Evolutionary conservation across 2,888 invertebrate species (phyloP), one percentile per base, ranked within the genome.

Genomic region (Hecatera dysodea): DNA sequence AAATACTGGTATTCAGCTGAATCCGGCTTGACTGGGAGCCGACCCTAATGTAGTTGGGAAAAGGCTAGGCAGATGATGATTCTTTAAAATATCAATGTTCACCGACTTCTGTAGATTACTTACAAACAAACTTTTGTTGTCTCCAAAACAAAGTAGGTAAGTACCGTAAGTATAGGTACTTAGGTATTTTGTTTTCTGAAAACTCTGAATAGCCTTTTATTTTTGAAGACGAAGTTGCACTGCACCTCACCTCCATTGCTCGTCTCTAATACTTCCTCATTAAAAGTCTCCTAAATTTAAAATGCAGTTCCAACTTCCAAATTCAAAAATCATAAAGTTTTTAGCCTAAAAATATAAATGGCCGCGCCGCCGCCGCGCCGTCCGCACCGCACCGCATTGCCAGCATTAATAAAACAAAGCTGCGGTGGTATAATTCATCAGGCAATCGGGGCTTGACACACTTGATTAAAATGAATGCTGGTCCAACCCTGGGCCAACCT

Each of bases 381-480:
- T n/a, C 53, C 22, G 62, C 67, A 22, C 46, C 29, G 53, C 67
- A 55, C 63, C 67, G 75, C 72, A 67, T 67, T 72, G 77, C 73
- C 62, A 74, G 71, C 80, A 69, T 85, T 83, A 84, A 84, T 83
- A 85, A 83, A 83, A 83, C 81, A 85, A 82, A 87, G 77, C 82
- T 72, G 70, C 55, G 68, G 80, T 80, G 60, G 62, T 81, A 81
- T 80, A 78, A 90, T 90, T 89, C 90, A 91, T 89, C 90, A 90
- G 87, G 87, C 87, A 85, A 90, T 90, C 88, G 89, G 87, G 78
- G 78, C 84, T 86, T 88, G 91, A 90, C 90, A 90, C 80, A 85
- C 80, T 86, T 92, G 90, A 93, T 92, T 92, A 92, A 91, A 92
- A 92, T 88, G 89, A 90, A 92, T 90, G 88, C 89, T 82, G 78